A percentile compares a stretch with the other conserved stretches of the same genome.
phyloP scores from a whole-genome alignment of 2,888 invertebrate genomes.

The Melolontha melolontha region DNA sequence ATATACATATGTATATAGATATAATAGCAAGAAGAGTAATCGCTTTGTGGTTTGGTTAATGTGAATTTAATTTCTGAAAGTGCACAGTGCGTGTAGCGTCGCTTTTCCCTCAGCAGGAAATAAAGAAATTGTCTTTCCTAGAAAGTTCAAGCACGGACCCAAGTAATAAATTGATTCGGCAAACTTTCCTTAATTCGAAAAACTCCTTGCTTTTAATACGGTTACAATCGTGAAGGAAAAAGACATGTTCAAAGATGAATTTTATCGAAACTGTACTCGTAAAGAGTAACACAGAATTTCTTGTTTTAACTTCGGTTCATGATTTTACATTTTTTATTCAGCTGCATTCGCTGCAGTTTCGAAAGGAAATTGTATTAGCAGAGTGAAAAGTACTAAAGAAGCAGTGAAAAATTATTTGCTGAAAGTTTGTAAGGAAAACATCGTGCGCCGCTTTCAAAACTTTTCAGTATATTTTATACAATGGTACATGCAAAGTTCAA shows the following conservation, averaged over 20 bases:
- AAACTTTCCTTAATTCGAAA: constrained; percentile 32
- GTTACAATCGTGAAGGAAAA: constrained; percentile 23
- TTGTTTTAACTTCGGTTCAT: constrained; percentile 23
- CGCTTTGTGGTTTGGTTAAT: constrained; percentile 7
- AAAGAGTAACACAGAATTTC: not conserved
- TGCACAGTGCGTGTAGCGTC: constrained; percentile 8
- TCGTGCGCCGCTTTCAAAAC: constrained; percentile 2
- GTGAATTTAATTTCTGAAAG: constrained; percentile 14
- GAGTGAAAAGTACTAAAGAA: constrained; percentile 13
- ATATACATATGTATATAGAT: not conserved
- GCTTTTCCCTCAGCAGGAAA: not conserved
- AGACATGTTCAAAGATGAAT: constrained; percentile 15
- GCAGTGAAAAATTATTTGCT: constrained; percentile 5
- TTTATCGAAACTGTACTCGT: constrained; percentile 2
- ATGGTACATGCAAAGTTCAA: constrained; percentile 8
- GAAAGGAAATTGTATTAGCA: not conserved
- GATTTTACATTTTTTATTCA: constrained; percentile 2
- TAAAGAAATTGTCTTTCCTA: constrained; percentile 15
- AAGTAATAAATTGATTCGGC: constrained; percentile 35
- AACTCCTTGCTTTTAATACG: constrained; percentile 28
- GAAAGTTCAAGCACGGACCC: constrained; percentile 26
- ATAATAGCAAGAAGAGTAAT: not conserved
- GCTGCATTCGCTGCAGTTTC: constrained; percentile 11
- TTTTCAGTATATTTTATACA: not conserved
- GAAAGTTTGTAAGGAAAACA: constrained; percentile 13